These are phyloP conservation scores for Ditylenchus weischeri DNA, from an alignment of 2,888 invertebrate species.

Conservation along the genomic window DNA sequence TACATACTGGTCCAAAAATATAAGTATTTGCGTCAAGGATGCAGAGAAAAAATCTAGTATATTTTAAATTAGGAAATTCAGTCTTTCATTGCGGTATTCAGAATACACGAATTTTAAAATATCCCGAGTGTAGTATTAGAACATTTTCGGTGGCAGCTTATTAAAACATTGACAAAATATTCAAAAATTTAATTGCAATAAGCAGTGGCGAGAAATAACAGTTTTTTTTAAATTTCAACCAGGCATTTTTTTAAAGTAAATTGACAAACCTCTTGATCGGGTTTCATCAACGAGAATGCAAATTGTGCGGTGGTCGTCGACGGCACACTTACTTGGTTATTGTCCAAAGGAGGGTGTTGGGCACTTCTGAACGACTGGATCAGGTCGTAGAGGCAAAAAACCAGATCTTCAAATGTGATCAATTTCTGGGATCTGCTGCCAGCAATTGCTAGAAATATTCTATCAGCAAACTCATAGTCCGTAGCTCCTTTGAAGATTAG, in stretches of 20 bases:
- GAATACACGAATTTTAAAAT: too few species aligned
- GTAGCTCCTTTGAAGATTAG: constrained; percentile 47
- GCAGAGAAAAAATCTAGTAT: too few species aligned
- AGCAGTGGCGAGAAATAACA: too few species aligned
- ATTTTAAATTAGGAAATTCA: too few species aligned
- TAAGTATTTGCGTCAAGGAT: too few species aligned
- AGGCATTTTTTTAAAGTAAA: background rate
- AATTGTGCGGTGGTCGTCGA: constrained; percentile 47
- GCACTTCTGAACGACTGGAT: constrained; percentile 31
- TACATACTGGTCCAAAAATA: too few species aligned
- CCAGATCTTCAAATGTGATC: constrained; percentile 45
- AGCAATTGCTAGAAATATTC: constrained; percentile 45
- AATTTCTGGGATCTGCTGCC: constrained; percentile 41
- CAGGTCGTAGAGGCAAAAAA: constrained; percentile 45
- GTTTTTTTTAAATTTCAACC: too few species aligned
- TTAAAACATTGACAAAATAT: too few species aligned
- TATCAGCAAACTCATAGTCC: constrained; percentile 48
- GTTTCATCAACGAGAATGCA: constrained; percentile 44
- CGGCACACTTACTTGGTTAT: constrained; percentile 30
- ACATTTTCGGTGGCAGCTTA: too few species aligned
- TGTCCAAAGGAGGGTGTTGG: constrained; percentile 16
- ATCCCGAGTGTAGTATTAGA: too few species aligned
- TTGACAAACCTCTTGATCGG: constrained; percentile 39
- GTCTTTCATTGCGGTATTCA: too few species aligned
- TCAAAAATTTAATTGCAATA: too few species aligned